Conservation (phyloP, 1,140 invertebrate genomes). For the Tyrophagus putrescentiae region DNA sequence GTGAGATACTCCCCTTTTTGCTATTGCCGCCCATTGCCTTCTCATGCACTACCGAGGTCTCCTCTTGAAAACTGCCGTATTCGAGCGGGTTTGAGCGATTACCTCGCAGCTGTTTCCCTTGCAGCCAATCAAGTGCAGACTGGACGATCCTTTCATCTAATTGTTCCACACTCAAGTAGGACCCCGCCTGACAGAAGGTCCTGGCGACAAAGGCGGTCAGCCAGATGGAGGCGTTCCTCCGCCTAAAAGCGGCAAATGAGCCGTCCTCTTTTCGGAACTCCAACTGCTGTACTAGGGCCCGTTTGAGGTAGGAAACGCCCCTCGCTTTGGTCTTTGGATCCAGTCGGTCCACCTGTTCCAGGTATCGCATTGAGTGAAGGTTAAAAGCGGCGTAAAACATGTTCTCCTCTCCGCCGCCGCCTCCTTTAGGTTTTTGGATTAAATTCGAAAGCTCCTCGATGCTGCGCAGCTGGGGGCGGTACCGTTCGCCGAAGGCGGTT, state of each 20-base stretch:
- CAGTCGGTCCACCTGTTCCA: constrained; percentile 30
- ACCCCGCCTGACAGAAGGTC: constrained; percentile 33
- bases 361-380: constrained; percentile 33
- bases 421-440: constrained; percentile 30
- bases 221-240: constrained; percentile 33
- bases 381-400: constrained; percentile 34
- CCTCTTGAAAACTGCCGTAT: constrained; percentile 31
- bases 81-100: too few relatives aligned
- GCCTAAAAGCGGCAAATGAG: constrained; percentile 32
- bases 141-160: constrained; percentile 30
- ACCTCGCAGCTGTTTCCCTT: constrained; percentile 28
- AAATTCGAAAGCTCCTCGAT: constrained; percentile 29
- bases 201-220: constrained; percentile 36
- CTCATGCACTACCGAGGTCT: constrained; percentile 29
- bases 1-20: constrained; percentile 20
- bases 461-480: constrained; percentile 29
- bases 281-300: constrained; percentile 29
- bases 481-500: constrained; percentile 31
- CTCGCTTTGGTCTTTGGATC: constrained; percentile 29
- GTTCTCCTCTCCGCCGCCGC: constrained; percentile 37
- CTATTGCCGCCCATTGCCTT: constrained; percentile 31
- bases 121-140: constrained; percentile 30
- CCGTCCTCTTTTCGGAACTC: constrained; percentile 33
- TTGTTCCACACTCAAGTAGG: constrained; percentile 26
- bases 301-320: constrained; percentile 26